These are phyloP conservation scores for Poecilia velifera DNA, from an alignment of 2,797 vertebrate genomes.

Conservation along the genomic window DNA sequence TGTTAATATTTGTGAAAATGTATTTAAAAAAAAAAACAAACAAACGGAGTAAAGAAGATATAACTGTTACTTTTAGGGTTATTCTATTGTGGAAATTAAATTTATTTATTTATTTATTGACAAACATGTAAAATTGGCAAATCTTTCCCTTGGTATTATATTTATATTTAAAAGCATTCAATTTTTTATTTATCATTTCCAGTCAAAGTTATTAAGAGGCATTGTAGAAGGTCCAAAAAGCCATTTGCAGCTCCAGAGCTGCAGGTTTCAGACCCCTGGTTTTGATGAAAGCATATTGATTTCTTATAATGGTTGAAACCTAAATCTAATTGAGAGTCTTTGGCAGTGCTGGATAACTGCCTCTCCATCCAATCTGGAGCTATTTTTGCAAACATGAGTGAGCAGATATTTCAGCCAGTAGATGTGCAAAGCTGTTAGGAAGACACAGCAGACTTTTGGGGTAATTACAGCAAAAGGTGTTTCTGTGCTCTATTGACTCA, in stretches of 20 bases:
- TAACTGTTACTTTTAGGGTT: background rate
- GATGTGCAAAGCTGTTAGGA: background rate
- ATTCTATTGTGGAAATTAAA: background rate
- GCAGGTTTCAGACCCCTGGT: background rate
- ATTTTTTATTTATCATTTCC: background rate
- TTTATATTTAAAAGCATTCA: background rate
- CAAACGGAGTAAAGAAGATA: background rate
- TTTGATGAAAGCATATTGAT: slow-evolving; percentile 7
- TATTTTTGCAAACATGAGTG: background rate
- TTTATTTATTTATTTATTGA: too few relatives aligned
- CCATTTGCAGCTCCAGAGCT: background rate
- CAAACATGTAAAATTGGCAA: background rate
- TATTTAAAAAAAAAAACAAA: background rate
- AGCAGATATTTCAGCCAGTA: background rate
- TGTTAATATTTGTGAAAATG: background rate
- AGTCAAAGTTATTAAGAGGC: background rate
- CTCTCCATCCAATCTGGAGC: background rate
- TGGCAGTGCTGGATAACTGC: background rate
- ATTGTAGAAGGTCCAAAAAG: background rate
- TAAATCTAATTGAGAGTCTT: slow-evolving; percentile 9
- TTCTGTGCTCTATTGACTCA: background rate
- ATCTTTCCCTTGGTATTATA: background rate
- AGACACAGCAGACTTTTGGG: background rate
- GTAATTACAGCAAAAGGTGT: background rate
- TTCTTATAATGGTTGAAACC: background rate